Evolutionary conservation across 2,888 invertebrate genomes (phyloP).

Genomic region (Synergus itoensis): DNA sequence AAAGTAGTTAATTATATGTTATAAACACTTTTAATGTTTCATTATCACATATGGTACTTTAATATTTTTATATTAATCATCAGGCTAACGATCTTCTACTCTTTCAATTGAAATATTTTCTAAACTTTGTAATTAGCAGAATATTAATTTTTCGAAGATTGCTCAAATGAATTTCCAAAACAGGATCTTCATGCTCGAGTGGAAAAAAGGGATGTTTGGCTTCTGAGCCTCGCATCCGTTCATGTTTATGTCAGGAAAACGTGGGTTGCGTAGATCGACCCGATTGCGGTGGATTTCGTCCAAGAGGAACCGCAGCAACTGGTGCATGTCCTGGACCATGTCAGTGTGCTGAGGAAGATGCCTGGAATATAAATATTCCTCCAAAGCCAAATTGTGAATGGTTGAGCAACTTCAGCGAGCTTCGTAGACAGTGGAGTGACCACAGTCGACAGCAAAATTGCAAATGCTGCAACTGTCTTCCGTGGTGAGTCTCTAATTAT

Average conservation of each 20-base stretch:
- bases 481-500: slow-evolving; percentile 56
- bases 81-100: too few relatives aligned
- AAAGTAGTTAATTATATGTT: neutral
- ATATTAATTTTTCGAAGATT: neutral
- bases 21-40: too few relatives aligned
- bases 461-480: slow-evolving; percentile 67
- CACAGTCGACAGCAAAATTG: slow-evolving; percentile 65
- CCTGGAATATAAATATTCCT: slow-evolving; percentile 69
- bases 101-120: neutral
- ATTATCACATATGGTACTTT: too few relatives aligned
- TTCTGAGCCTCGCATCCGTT: slow-evolving; percentile 56
- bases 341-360: slow-evolving; percentile 70
- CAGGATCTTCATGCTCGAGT: slow-evolving; percentile 58
- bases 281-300: slow-evolving; percentile 61
- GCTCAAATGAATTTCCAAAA: slow-evolving; percentile 4
- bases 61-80: too few relatives aligned
- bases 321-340: slow-evolving; percentile 65
- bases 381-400: slow-evolving; percentile 70
- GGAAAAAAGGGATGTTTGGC: slow-evolving; percentile 51
- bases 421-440: slow-evolving; percentile 72
- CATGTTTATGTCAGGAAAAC: slow-evolving; percentile 63
- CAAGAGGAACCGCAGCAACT: slow-evolving; percentile 58
- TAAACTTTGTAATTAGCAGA: neutral
- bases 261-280: slow-evolving; percentile 59
- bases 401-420: slow-evolving; percentile 68